phyloP scores from a whole-genome alignment of 2,113 vertebrate species.

The Ceyx margarethae region DNA sequence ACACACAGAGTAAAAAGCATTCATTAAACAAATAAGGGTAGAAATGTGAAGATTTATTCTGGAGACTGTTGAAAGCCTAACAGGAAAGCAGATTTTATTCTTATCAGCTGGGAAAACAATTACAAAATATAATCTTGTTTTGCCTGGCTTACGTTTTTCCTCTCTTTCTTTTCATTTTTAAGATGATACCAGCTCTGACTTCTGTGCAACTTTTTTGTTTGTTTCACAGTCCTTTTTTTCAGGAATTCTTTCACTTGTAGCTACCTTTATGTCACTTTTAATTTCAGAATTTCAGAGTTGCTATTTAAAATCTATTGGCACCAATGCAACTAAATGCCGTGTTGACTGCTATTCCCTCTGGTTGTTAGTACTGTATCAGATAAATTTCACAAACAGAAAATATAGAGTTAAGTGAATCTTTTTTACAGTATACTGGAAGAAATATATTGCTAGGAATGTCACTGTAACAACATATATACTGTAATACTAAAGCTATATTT shows the following conservation, averaged over 20 bases:
- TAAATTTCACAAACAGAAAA: background rate
- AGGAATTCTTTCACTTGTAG: background rate
- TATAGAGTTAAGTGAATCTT: background rate
- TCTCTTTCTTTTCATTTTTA: background rate
- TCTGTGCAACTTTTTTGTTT: background rate
- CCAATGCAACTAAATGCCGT: background rate
- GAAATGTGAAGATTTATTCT: slow-evolving; percentile 8
- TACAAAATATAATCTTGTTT: slow-evolving; percentile 40
- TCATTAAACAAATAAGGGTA: background rate
- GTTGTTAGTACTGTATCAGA: background rate
- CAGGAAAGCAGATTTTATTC: slow-evolving; percentile 36
- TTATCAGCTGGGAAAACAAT: slow-evolving; percentile 49
- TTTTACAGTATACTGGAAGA: background rate
- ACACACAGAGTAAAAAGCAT: background rate
- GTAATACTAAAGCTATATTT: background rate
- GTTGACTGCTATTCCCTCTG: background rate
- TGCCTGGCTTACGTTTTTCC: background rate
- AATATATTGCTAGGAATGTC: background rate
- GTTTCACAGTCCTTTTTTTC: background rate
- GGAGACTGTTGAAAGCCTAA: slow-evolving; percentile 10
- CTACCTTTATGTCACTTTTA: background rate
- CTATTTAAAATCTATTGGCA: background rate
- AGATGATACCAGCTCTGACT: slow-evolving; percentile 1
- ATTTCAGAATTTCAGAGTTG: background rate
- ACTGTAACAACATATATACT: background rate